Evolutionary conservation across 2,797 vertebrate species (phyloP), one percentile per base, ranked within the genome.

Genomic region (Ctenopoma multispine): DNA sequence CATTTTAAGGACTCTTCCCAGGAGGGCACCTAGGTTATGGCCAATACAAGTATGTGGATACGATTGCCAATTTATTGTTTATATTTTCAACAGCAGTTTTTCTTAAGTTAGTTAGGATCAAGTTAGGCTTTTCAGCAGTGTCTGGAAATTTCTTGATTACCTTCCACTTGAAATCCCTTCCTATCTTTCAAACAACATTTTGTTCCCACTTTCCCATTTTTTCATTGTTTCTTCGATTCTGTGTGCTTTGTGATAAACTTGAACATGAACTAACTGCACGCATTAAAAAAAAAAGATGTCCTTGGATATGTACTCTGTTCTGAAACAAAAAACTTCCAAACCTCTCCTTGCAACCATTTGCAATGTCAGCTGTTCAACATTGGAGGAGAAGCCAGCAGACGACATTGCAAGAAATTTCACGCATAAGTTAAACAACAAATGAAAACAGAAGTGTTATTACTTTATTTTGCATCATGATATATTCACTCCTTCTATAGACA

Each of bases 391-490:
- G 21, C 20, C 4, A 53, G 11, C 6, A 36, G 20, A 46, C 34
- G 41, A 4, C 12, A 5, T 24, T 71, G 40, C 60, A 68, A 34
- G 2, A 48, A 12, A 49, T 67, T 58, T 58, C 7, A 17, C 7
- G 27, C 48, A 34, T 7, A 51, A 56, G 13, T 34, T 29, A 40
- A 36, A 55, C 15, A 51, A n/a, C 5, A 59, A 63, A 69, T 5
- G 31, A 69, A 43, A 64, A 46, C 40, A 57, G 20, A 54, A 55
- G 24, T 38, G 44, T 60, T 17, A 57, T 77, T 76, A 50, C 73
- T 10, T 23, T 15, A 27, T 79, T 83, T 86, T 75, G 66, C 73
- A 72, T 77, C 66, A 81, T 65, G 18, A 36, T 27, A 21, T 54
- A 49, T 72, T 72, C 54, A 67, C 31, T 4, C 65, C 29, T 46